Evolutionary conservation across 2,113 vertebrate species (phyloP).

Genomic region (Malurus elegans): DNA sequence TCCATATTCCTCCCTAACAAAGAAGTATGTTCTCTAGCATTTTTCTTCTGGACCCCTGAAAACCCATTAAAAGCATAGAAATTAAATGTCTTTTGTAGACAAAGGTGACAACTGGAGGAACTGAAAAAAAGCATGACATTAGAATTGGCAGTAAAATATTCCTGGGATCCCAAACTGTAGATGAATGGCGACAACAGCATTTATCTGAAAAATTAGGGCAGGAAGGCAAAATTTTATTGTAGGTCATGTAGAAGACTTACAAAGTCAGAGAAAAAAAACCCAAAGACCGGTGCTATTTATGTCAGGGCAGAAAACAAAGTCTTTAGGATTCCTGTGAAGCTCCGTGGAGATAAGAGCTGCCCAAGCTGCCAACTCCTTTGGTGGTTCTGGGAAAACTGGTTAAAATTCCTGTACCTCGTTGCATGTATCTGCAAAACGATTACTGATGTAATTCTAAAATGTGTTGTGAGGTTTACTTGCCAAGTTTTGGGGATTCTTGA

Average conservation of each 20-base stretch:
- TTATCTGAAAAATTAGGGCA: background rate
- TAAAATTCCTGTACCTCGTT: slow-evolving; percentile 23
- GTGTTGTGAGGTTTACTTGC: slow-evolving; percentile 54
- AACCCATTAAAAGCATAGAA: background rate
- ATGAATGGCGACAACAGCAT: background rate
- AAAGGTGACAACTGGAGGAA: background rate
- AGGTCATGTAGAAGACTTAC: background rate
- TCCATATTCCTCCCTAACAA: background rate
- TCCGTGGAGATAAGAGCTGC: background rate
- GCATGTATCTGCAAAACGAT: slow-evolving; percentile 18
- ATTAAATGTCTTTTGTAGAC: background rate
- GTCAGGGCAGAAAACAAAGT: slow-evolving; percentile 8
- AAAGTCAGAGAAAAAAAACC: background rate
- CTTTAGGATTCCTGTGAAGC: slow-evolving; percentile 4
- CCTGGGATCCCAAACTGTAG: background rate
- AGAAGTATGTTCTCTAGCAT: background rate
- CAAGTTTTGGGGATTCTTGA: slow-evolving; percentile 49
- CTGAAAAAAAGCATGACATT: background rate
- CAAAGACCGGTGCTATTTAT: background rate
- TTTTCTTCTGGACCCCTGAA: background rate
- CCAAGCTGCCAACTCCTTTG: background rate
- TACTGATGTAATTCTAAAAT: slow-evolving; percentile 49
- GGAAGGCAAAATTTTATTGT: background rate
- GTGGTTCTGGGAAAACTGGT: slow-evolving; percentile 20
- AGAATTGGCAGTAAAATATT: background rate